Percentiles rank a stretch among this genome's conserved stretches.
phyloP scores from a whole-genome alignment of 2,888 invertebrate species.

The Melanostoma scalare region DNA sequence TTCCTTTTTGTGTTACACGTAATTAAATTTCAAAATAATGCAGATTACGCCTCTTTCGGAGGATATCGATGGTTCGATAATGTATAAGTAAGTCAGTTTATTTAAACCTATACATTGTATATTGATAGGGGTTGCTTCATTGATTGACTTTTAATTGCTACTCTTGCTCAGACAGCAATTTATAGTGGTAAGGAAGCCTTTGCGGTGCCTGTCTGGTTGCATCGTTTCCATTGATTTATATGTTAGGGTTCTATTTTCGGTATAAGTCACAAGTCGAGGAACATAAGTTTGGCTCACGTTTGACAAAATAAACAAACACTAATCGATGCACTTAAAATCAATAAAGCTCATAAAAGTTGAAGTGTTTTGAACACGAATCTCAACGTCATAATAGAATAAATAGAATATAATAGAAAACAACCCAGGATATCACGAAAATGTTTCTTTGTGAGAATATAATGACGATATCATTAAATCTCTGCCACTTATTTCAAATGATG shows the following conservation, averaged over 20 bases:
- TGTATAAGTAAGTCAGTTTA: too few species aligned
- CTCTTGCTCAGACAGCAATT: constrained; percentile 4
- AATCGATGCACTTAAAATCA: constrained; percentile 22
- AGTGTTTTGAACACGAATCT: neutral
- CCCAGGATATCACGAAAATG: too few species aligned
- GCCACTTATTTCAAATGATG: too few species aligned
- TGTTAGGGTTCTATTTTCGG: constrained; percentile 26
- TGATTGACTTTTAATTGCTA: constrained; percentile 31
- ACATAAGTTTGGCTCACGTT: constrained; percentile 26
- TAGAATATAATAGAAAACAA: too few species aligned
- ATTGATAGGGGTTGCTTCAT: neutral
- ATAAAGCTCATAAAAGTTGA: constrained; percentile 10
- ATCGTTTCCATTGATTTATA: constrained; percentile 52
- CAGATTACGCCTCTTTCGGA: constrained; percentile 14
- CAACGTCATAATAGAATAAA: neutral
- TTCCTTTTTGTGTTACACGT: neutral
- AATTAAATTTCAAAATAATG: constrained; percentile 37
- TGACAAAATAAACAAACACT: constrained; percentile 43
- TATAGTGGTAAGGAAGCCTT: constrained; percentile 20
- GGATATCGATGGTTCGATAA: constrained; percentile 28
- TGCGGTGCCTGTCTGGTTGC: constrained; percentile 20
- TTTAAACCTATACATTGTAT: neutral
- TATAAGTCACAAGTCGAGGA: constrained; percentile 14
- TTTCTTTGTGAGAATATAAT: too few species aligned
- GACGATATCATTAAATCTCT: too few species aligned